A percentile compares a stretch with the other conserved stretches of the same genome.
Evolutionary conservation across 2,888 invertebrate genomes (phyloP).

Genomic region (Mesochorus sp.): DNA sequence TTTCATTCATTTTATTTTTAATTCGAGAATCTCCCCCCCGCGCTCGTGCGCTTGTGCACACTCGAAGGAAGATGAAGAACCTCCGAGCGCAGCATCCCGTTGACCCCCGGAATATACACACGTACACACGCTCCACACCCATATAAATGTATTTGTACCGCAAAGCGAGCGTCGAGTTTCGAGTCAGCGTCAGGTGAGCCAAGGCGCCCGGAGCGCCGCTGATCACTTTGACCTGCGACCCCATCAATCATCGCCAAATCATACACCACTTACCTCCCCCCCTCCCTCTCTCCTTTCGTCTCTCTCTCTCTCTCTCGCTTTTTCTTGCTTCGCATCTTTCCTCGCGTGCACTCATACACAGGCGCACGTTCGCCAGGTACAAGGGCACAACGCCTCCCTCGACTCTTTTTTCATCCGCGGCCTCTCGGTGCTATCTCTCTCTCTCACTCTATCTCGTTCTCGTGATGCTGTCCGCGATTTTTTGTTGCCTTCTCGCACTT

Average conservation of each 20-base stretch:
- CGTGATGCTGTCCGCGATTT: neutral
- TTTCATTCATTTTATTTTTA: neutral
- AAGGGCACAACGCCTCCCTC: slow-evolving; percentile 56
- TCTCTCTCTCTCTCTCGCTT: neutral
- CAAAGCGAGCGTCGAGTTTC: slow-evolving; percentile 33
- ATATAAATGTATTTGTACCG: neutral
- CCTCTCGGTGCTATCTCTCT: slow-evolving; percentile 9
- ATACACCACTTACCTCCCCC: slow-evolving; percentile 78
- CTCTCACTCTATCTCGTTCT: slow-evolving; percentile 38
- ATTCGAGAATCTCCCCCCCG: slow-evolving; percentile 11
- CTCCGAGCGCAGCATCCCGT: slow-evolving; percentile 19
- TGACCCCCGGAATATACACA: slow-evolving; percentile 13
- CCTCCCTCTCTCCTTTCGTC: slow-evolving; percentile 1
- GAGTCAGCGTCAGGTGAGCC: slow-evolving; percentile 75
- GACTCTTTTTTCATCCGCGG: slow-evolving; percentile 22
- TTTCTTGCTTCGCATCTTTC: slow-evolving; percentile 23
- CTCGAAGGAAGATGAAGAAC: too few species aligned
- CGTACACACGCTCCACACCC: slow-evolving; percentile 16
- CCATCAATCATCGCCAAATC: slow-evolving; percentile 81
- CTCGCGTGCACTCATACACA: slow-evolving; percentile 74
- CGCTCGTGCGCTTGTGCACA: neutral
- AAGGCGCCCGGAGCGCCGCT: slow-evolving; percentile 80
- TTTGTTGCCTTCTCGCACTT: too few species aligned
- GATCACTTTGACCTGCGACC: slow-evolving; percentile 80
- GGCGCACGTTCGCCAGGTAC: slow-evolving; percentile 74